Evolutionary conservation across 2,888 invertebrate genomes (phyloP).

Genomic region (Charanyca ferruginea): DNA sequence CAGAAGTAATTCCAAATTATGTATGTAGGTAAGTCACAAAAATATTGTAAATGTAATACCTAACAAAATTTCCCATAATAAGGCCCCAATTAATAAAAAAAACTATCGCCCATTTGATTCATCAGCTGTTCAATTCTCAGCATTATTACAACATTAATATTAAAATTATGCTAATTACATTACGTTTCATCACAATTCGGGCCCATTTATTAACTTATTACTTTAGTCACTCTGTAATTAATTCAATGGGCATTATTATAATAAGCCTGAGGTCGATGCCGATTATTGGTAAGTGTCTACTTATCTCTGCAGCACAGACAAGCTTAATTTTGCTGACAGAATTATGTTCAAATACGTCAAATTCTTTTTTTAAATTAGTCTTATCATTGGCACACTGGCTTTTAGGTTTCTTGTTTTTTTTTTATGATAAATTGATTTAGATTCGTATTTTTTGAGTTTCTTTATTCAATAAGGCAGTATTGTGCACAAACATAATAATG

Average conservation of each 20-base stretch:
- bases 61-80: neutral
- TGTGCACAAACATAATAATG: no score
- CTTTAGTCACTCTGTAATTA: constrained; percentile 52
- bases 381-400: neutral
- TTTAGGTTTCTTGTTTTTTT: neutral
- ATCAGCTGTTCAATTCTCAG: constrained; percentile 37
- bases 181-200: constrained; percentile 47
- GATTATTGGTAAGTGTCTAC: constrained; percentile 42
- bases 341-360: constrained; percentile 7
- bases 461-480: no score
- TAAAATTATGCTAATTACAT: constrained; percentile 56
- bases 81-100: neutral
- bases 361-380: neutral
- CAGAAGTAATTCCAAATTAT: no score
- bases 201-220: constrained; percentile 58
- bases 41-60: no score
- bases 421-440: neutral
- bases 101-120: constrained; percentile 10
- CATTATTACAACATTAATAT: constrained; percentile 35
- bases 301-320: constrained; percentile 41
- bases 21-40: no score
- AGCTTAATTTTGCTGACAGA: constrained; percentile 25
- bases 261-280: constrained; percentile 24
- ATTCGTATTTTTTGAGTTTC: neutral
- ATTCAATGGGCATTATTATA: constrained; percentile 50